phyloP scores from a whole-genome alignment of 1,140 invertebrate genomes.

The Tyrophagus putrescentiae region DNA sequence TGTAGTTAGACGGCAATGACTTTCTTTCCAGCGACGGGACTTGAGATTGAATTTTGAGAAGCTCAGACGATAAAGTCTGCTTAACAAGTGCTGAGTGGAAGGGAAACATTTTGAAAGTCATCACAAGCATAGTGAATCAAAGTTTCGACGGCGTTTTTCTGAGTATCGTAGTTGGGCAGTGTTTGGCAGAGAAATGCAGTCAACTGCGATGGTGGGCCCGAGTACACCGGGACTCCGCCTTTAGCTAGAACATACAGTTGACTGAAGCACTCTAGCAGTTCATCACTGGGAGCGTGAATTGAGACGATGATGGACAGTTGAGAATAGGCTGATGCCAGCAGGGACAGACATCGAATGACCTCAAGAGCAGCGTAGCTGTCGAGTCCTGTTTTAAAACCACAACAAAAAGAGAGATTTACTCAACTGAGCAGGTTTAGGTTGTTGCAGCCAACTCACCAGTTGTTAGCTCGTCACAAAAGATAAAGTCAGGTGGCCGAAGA shows the following conservation, averaged over 20 bases:
- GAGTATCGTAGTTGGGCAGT: not conserved
- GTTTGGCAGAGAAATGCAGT: not conserved
- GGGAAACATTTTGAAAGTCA: not conserved
- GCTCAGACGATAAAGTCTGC: no score
- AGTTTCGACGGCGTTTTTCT: not conserved
- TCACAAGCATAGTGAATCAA: not conserved
- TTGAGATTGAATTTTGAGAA: no score
- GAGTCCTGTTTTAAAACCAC: no score
- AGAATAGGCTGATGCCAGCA: not conserved
- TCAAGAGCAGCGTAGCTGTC: not conserved
- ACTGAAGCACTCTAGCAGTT: not conserved
- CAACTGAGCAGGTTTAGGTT: no score
- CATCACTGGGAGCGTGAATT: slow-evolving; percentile 1
- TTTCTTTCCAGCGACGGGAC: no score
- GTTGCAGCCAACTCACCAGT: no score
- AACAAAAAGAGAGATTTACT: no score
- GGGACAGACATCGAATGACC: not conserved
- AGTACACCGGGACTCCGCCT: slow-evolving; percentile 7
- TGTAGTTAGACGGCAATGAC: no score
- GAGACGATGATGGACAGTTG: slow-evolving; percentile 2
- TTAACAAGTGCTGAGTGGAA: no score
- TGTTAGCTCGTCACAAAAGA: slow-evolving; percentile 95
- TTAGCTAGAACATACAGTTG: slow-evolving; percentile 7
- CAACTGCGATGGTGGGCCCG: not conserved
- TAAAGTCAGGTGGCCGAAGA: slow-evolving; percentile 39